Evolutionary conservation across 1,140 invertebrate genomes (phyloP).

Genomic region (Aphis gossypii): DNA sequence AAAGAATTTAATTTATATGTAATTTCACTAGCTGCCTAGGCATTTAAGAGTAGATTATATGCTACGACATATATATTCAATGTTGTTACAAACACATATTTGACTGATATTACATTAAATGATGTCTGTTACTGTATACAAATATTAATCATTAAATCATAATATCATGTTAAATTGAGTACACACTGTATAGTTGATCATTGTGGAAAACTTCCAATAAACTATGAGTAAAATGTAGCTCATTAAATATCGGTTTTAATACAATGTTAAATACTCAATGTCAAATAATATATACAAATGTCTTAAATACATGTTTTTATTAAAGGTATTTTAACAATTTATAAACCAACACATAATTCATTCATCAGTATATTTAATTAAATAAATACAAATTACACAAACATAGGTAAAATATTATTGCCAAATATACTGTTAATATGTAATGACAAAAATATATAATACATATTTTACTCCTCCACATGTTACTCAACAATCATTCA

Average conservation of each 20-base stretch:
- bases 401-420: conserved; percentile 24
- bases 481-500: conserved; percentile 51
- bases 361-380: not conserved
- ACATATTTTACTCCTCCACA: conserved; percentile 34
- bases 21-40: no score
- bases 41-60: no score
- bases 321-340: not conserved
- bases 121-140: no score
- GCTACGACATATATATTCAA: no score
- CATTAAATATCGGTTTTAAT: not conserved
- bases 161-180: no score
- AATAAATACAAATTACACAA: conserved; percentile 16
- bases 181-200: no score
- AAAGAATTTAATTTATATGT: no score
- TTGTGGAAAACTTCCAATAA: no score
- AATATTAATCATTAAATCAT: no score
- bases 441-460: conserved; percentile 43
- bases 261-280: not conserved
- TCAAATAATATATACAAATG: not conserved
- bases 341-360: not conserved
- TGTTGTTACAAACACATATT: no score
- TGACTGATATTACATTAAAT: no score
- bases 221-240: no score
- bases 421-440: conserved; percentile 33
- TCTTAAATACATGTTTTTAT: not conserved